Base-by-base conservation (phyloP, 2,888 invertebrate species). In the Trachelus iudaicus region DNA sequence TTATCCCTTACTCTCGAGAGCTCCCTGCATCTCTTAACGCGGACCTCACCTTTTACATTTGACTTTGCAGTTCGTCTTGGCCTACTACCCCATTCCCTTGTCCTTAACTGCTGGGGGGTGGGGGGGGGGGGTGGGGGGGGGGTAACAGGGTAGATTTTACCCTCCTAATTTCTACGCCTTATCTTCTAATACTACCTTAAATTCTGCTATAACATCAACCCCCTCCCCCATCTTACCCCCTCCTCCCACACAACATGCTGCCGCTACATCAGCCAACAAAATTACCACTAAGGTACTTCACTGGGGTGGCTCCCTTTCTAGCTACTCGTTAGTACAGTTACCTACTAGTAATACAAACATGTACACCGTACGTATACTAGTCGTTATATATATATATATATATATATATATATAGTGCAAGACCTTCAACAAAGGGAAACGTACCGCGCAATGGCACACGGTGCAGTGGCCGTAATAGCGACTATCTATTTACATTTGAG, bases 1-100 rank as follows among this genome's bases (percentile, higher is more conserved):
- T 81, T 81, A 77, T 79, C 75, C 80, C 37, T 80, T 76, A 76
- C 75, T 74, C 77, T 79, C 78, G 80, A 76, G 73, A 76, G 34
- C 6, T 56, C 56, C 56, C 56, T 23, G 56, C 23, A 23, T 56
- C 56, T 9, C 56, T 56, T 56, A 56, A 56, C 56, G 56, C 1
- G 23, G 40, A 23, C 6, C 40, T 15, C 56, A 23, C 15, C 56
- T 56, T 40, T 56, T 56, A 56, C 9, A 9, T 56, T 56, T 56
- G 56, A 56, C 56, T 56, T 56, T 23, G 56, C 9, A 56, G 56
- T 23, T 6, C 56, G 56, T 56, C 56, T 23, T 23, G 23, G 23
- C 56, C 56, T 56, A 56, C 56, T 56, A 56, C 9, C 56, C 56
- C 23, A 23, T 15, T 23, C 2, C 23, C 56, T 56, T 56, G 23